A percentile compares a stretch with the other conserved stretches of the same genome.
These are phyloP conservation scores for Catalaphyllia jardinei DNA, from an alignment of 64 coral and sea anemone genomes.

Conservation along the genomic window DNA sequence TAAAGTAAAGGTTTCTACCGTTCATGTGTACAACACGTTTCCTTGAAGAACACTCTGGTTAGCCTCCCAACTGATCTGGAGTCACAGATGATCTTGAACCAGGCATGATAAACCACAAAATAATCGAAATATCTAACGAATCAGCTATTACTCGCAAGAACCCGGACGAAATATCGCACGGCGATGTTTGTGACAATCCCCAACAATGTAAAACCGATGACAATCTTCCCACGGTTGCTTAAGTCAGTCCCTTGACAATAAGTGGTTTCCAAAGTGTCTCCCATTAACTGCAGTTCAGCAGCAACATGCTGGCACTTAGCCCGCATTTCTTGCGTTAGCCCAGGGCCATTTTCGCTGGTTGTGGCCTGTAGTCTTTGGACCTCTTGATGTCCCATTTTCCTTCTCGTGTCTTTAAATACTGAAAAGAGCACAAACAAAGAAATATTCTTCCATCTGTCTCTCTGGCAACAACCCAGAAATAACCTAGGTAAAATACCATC, in stretches of 20 bases:
- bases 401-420: neutral
- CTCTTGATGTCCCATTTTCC: neutral
- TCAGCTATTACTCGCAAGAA: neutral
- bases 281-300: neutral
- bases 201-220: neutral
- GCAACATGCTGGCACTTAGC: neutral
- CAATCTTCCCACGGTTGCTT: neutral
- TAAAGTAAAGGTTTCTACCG: no score
- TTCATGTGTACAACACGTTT: no score
- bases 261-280: neutral
- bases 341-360: neutral
- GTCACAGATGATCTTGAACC: no score
- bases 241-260: neutral
- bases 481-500: neutral
- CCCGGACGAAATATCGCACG: neutral
- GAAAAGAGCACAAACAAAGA: neutral
- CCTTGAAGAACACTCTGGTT: no score
- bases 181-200: constrained; percentile 15
- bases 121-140: neutral
- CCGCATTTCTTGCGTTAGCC: neutral
- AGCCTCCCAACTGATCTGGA: no score
- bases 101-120: no score
- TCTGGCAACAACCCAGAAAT: neutral
- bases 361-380: neutral
- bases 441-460: neutral